A percentile compares a stretch with the other conserved stretches of the same genome.
phyloP scores from a whole-genome alignment of 2,113 vertebrate genomes.

The Danionella cerebrum region DNA sequence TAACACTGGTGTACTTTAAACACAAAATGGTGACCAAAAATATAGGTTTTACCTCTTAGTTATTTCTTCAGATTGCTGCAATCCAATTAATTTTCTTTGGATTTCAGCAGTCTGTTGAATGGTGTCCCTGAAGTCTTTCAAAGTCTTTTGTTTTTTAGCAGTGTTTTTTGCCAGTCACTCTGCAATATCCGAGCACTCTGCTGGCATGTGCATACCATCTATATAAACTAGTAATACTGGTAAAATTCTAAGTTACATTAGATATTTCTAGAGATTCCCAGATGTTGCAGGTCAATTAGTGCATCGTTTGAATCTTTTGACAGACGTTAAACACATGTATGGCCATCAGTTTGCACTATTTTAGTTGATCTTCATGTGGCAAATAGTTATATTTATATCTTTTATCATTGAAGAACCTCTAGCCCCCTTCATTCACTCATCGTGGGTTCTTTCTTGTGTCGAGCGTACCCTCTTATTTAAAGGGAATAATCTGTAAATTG shows the following conservation, averaged over 20 bases:
- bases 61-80: too few relatives aligned
- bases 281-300: background rate
- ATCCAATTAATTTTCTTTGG: too few relatives aligned
- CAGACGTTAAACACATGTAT: conserved; percentile 31
- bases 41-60: too few relatives aligned
- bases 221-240: background rate
- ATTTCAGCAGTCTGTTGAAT: too few relatives aligned
- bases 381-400: conserved; percentile 52
- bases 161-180: too few relatives aligned
- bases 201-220: too few relatives aligned
- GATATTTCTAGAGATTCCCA: background rate
- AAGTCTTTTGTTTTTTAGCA: too few relatives aligned
- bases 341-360: conserved; percentile 33
- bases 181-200: too few relatives aligned
- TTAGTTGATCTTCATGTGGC: conserved; percentile 55
- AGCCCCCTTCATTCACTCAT: conserved; percentile 3
- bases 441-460: conserved; percentile 6
- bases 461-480: conserved; percentile 52
- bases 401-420: conserved; percentile 31
- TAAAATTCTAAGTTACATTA: background rate
- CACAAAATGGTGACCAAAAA: too few relatives aligned
- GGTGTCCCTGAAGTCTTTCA: too few relatives aligned
- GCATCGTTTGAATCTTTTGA: conserved; percentile 20
- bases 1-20: too few relatives aligned
- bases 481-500: conserved; percentile 55